Conservation (phyloP, 2,888 invertebrate species). For the Tinea trinotella region DNA sequence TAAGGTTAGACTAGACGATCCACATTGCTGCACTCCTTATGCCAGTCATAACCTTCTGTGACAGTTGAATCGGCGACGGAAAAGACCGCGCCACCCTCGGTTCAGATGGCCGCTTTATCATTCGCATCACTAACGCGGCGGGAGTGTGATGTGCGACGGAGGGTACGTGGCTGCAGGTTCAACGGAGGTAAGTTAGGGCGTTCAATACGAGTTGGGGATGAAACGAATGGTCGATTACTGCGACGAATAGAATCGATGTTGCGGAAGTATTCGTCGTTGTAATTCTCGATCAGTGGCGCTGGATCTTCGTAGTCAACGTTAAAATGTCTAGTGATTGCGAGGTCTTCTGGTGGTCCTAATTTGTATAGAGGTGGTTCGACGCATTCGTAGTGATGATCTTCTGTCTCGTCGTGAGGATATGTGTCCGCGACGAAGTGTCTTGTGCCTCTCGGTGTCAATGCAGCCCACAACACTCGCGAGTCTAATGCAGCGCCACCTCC, state of each 20-base stretch:
- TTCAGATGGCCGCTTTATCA: conserved; percentile 66
- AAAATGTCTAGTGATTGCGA: conserved; percentile 80
- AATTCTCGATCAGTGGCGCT: conserved; percentile 81
- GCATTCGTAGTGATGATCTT: conserved; percentile 80
- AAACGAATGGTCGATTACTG: conserved; percentile 77
- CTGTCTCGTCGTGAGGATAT: conserved; percentile 74
- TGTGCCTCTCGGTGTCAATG: conserved; percentile 85
- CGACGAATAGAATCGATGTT: conserved; percentile 61
- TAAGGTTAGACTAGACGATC: conserved; percentile 54
- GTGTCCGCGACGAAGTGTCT: conserved; percentile 81
- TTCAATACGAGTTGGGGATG: conserved; percentile 86
- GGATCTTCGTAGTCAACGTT: conserved; percentile 88
- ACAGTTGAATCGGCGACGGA: conserved; percentile 66
- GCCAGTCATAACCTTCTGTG: conserved; percentile 44
- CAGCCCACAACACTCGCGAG: conserved; percentile 85
- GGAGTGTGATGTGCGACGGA: conserved; percentile 62
- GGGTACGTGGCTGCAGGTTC: conserved; percentile 74
- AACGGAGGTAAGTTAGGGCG: conserved; percentile 86
- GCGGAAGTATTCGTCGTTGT: conserved; percentile 70
- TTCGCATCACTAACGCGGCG: conserved; percentile 65
- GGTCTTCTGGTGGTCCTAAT: conserved; percentile 59
- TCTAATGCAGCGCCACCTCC: conserved; percentile 72
- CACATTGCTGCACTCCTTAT: conserved; percentile 44
- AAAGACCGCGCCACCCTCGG: conserved; percentile 66
- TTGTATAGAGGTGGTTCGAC: conserved; percentile 74